Evolutionary conservation across 64 coral and sea anemone genomes (phyloP).

Genomic region (Platygyra sinensis): DNA sequence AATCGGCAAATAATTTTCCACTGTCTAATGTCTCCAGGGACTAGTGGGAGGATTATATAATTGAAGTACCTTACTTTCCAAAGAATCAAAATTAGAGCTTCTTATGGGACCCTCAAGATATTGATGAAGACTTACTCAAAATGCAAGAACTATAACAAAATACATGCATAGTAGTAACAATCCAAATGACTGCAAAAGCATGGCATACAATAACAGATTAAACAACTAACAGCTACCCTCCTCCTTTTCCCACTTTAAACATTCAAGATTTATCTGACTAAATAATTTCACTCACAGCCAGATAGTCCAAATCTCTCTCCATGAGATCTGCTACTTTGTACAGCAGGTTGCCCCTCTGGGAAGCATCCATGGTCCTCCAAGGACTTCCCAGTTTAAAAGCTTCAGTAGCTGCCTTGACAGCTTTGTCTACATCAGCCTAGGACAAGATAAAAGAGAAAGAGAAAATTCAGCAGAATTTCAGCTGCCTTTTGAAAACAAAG

Average conservation of each 20-base stretch:
- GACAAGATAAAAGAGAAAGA: background rate
- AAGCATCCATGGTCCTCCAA: conserved; percentile 92
- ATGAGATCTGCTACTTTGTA: conserved; percentile 70
- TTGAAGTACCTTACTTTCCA: background rate
- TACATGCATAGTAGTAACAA: too few species aligned
- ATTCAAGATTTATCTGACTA: background rate
- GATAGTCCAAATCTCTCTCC: conserved; percentile 68
- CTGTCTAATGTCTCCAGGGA: conserved; percentile 76
- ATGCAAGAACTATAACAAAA: too few species aligned
- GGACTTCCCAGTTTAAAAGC: conserved; percentile 79
- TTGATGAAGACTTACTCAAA: too few species aligned
- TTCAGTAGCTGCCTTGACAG: conserved; percentile 71
- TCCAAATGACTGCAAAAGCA: too few species aligned
- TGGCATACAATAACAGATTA: too few species aligned
- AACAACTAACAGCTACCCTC: too few species aligned
- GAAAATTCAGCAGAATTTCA: too few species aligned
- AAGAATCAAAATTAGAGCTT: background rate
- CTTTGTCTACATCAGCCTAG: conserved; percentile 81
- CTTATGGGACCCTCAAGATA: too few species aligned
- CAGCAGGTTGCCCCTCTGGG: conserved; percentile 59
- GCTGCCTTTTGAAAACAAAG: background rate
- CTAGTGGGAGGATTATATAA: conserved; percentile 7
- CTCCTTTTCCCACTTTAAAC: too few species aligned
- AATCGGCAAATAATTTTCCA: conserved; percentile 75
- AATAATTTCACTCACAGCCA: conserved; percentile 43